Evolutionary conservation across 2,888 invertebrate species (phyloP).

Genomic region (Thereva unica): DNA sequence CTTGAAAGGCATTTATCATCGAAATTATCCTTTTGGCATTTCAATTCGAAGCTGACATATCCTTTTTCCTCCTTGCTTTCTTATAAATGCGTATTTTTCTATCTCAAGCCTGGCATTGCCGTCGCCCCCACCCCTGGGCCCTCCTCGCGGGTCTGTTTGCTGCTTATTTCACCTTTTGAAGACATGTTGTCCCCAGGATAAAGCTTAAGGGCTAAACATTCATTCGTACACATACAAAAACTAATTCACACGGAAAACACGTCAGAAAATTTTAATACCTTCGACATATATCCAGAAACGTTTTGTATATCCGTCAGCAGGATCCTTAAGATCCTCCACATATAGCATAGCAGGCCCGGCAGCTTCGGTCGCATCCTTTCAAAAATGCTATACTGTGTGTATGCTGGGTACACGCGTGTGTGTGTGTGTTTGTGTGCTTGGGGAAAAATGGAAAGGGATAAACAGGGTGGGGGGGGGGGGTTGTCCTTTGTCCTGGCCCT

Average conservation of each 20-base stretch:
- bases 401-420: too few species aligned
- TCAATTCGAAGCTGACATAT: constrained; percentile 40
- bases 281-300: constrained; percentile 23
- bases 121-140: not conserved
- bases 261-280: constrained; percentile 29
- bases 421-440: too few species aligned
- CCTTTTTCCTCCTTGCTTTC: constrained; percentile 23
- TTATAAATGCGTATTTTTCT: constrained; percentile 5
- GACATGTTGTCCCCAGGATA: not conserved
- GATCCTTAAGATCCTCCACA: constrained; percentile 9
- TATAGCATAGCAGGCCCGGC: not conserved
- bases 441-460: too few species aligned
- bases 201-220: constrained; percentile 6
- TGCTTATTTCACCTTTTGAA: too few species aligned
- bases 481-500: constrained; percentile 3
- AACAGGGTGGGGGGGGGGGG: too few species aligned
- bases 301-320: constrained; percentile 19
- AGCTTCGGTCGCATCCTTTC: too few species aligned
- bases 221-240: constrained; percentile 14
- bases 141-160: too few species aligned
- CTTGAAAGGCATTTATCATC: constrained; percentile 38
- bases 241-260: constrained; percentile 20
- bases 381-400: too few species aligned
- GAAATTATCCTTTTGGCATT: constrained; percentile 42
- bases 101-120: not conserved